Conservation (phyloP, 2,888 invertebrate genomes). For the Melanostoma scalare region DNA sequence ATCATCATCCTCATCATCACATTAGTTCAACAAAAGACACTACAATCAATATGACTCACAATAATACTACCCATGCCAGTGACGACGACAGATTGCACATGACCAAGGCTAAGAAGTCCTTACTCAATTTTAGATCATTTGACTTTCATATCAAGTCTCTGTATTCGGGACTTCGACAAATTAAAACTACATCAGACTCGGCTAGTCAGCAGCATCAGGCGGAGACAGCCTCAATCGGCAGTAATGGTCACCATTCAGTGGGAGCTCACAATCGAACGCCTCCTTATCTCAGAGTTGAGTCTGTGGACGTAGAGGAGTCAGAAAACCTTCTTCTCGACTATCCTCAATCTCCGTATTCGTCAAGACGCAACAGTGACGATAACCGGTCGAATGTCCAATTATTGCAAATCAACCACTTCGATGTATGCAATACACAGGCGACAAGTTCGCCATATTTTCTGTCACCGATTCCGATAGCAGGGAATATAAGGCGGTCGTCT, state of each 20-base stretch:
- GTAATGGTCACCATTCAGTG: slow-evolving; percentile 24
- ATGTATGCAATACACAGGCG: slow-evolving; percentile 76
- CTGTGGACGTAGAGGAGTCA: slow-evolving; percentile 79
- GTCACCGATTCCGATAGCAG: slow-evolving; percentile 78
- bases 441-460: slow-evolving; percentile 79
- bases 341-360: slow-evolving; percentile 79
- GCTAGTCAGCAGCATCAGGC: slow-evolving; percentile 14
- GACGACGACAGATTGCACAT: slow-evolving; percentile 52
- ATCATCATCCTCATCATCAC: slow-evolving; percentile 34
- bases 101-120: slow-evolving; percentile 75
- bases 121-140: slow-evolving; percentile 81
- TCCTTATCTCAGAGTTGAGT: slow-evolving; percentile 80
- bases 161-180: slow-evolving; percentile 79
- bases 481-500: slow-evolving; percentile 80
- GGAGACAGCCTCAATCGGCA: slow-evolving; percentile 18
- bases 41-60: slow-evolving; percentile 29
- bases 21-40: slow-evolving; percentile 15
- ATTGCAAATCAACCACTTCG: slow-evolving; percentile 77
- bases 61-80: not conserved
- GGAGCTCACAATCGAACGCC: slow-evolving; percentile 76
- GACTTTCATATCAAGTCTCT: slow-evolving; percentile 81
- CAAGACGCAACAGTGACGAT: slow-evolving; percentile 78
- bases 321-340: slow-evolving; percentile 79
- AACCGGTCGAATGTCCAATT: slow-evolving; percentile 77
- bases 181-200: slow-evolving; percentile 64